Percentiles rank a stretch among this genome's conserved stretches.
These are phyloP conservation scores for Liasis olivaceus DNA, from an alignment of 2,797 vertebrate species.

Conservation along the genomic window DNA sequence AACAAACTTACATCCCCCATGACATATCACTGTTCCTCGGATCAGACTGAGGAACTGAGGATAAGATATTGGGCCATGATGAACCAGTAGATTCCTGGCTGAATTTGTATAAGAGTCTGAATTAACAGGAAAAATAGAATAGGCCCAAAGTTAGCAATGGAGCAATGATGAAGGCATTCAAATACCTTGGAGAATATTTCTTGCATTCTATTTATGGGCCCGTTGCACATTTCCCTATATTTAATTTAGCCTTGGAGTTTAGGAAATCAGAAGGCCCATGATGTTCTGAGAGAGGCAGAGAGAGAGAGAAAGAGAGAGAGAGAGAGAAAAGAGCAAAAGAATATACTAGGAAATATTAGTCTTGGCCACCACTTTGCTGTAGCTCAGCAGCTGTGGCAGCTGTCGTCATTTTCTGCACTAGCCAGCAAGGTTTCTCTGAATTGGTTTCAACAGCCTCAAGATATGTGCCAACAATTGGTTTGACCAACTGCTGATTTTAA, in stretches of 20 bases:
- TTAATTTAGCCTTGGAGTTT: background rate
- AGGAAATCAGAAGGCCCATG: accelerated
- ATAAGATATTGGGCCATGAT: background rate
- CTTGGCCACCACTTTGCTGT: conserved; percentile 61
- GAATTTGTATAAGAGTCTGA: background rate
- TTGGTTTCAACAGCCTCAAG: conserved; percentile 42
- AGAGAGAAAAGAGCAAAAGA: conserved; percentile 48
- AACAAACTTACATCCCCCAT: background rate
- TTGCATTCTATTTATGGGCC: background rate
- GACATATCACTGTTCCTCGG: background rate
- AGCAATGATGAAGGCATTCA: too few species aligned
- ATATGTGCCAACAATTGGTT: conserved; percentile 63
- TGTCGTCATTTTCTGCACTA: conserved; percentile 61
- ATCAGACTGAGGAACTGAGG: background rate
- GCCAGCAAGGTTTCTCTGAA: conserved; percentile 55
- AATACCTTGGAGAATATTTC: background rate
- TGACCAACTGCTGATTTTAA: conserved; percentile 48
- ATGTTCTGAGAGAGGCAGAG: background rate
- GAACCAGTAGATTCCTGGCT: background rate
- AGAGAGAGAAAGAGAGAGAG: conserved; percentile 47
- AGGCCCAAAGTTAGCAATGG: background rate
- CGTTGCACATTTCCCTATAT: background rate
- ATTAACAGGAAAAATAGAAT: background rate
- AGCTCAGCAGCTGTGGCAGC: conserved; percentile 63
- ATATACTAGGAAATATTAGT: conserved; percentile 54